These are phyloP conservation scores for Setipinna tenuifilis DNA, from an alignment of 2,797 vertebrate genomes.

Conservation along the genomic window DNA sequence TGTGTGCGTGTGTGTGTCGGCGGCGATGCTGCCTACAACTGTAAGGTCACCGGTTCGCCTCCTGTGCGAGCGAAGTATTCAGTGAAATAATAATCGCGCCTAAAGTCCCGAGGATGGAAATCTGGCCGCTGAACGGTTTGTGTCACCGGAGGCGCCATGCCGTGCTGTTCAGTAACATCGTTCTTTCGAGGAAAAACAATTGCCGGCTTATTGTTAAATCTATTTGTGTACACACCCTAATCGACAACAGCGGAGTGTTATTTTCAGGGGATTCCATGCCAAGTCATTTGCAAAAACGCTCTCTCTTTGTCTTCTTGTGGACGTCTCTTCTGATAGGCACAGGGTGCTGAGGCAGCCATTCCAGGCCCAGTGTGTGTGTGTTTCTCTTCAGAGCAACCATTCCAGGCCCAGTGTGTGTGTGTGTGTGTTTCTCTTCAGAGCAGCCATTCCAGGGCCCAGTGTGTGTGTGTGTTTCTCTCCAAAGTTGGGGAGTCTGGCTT, in stretches of 20 bases:
- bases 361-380: too few relatives aligned
- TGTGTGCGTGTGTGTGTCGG: too few relatives aligned
- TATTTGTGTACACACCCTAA: background rate
- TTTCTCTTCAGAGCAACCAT: too few relatives aligned
- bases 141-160: background rate
- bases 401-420: too few relatives aligned
- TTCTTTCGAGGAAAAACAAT: background rate
- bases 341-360: too few relatives aligned
- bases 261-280: background rate
- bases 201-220: background rate
- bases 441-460: too few relatives aligned
- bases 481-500: too few relatives aligned
- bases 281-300: background rate
- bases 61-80: background rate
- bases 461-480: background rate
- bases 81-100: background rate
- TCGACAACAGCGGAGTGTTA: background rate
- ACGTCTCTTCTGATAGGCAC: background rate
- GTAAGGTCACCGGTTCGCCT: background rate
- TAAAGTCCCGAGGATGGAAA: background rate
- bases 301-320: background rate
- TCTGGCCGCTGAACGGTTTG: background rate
- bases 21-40: background rate
- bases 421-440: too few relatives aligned
- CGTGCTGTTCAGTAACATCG: background rate